These are phyloP conservation scores for Lathamus discolor DNA, from an alignment of 2,113 vertebrate genomes.

Conservation along the genomic window DNA sequence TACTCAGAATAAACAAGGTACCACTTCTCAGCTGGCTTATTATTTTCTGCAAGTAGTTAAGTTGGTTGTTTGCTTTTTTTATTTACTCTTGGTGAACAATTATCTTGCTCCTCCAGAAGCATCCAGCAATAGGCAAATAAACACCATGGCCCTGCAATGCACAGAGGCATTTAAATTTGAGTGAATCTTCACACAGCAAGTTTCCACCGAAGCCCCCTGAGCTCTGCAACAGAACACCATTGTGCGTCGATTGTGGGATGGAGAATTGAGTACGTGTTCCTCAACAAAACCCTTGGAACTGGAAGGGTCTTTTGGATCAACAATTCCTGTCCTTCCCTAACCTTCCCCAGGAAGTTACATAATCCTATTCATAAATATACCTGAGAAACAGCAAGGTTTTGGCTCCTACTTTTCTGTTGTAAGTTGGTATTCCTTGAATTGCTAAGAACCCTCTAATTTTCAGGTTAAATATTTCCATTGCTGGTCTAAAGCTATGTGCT, in stretches of 20 bases:
- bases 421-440: neutral
- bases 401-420: neutral
- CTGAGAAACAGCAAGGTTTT: neutral
- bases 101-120: conserved; percentile 21
- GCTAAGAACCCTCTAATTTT: neutral
- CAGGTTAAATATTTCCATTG: conserved; percentile 17
- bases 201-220: neutral
- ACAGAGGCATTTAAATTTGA: neutral
- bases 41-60: conserved; percentile 38
- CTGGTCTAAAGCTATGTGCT: neutral
- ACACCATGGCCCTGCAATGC: neutral
- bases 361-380: neutral
- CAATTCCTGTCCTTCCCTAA: no score
- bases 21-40: conserved; percentile 49
- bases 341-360: accelerated
- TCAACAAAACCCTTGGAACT: neutral
- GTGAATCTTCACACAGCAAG: neutral
- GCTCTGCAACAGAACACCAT: accelerated
- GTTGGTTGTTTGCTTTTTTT: neutral
- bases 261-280: neutral
- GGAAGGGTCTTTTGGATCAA: neutral
- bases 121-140: conserved; percentile 11
- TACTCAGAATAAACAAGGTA: conserved; percentile 58
- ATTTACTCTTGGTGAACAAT: conserved; percentile 52
- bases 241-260: neutral